These are phyloP conservation scores for Chionis minor DNA, from an alignment of 2,113 vertebrate species.

Conservation along the genomic window DNA sequence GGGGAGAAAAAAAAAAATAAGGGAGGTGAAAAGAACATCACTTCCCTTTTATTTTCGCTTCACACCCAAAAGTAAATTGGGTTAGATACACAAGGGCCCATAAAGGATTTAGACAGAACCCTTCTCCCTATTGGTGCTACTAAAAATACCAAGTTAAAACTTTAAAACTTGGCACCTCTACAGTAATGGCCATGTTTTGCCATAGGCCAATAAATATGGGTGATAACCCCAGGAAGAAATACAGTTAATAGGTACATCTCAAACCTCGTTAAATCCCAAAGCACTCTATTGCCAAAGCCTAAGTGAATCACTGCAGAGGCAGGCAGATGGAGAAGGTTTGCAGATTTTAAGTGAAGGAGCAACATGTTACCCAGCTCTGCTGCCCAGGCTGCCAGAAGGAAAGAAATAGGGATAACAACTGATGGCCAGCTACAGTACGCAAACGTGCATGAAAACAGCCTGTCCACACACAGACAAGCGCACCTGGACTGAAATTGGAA, in stretches of 20 bases:
- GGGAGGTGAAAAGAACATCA: background rate
- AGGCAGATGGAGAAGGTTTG: fast-evolving
- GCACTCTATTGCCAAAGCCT: background rate
- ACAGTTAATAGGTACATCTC: background rate
- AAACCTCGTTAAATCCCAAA: background rate
- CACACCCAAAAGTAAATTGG: background rate
- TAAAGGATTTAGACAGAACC: background rate
- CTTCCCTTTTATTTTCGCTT: background rate
- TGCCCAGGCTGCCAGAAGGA: background rate
- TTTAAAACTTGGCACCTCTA: background rate
- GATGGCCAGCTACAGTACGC: background rate
- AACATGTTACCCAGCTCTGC: background rate
- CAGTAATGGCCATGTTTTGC: background rate
- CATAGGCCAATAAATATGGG: background rate
- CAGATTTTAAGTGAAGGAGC: background rate
- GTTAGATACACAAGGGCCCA: background rate
- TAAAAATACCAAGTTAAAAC: background rate
- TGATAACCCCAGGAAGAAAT: background rate
- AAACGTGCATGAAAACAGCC: background rate
- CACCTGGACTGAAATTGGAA: background rate
- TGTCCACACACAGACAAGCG: background rate
- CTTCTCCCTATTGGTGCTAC: background rate
- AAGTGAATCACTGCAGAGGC: background rate
- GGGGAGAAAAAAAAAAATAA: background rate
- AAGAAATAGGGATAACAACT: background rate